These are phyloP conservation scores for Phoeniculus purpureus DNA, from an alignment of 2,797 vertebrate genomes.

Conservation along the genomic window DNA sequence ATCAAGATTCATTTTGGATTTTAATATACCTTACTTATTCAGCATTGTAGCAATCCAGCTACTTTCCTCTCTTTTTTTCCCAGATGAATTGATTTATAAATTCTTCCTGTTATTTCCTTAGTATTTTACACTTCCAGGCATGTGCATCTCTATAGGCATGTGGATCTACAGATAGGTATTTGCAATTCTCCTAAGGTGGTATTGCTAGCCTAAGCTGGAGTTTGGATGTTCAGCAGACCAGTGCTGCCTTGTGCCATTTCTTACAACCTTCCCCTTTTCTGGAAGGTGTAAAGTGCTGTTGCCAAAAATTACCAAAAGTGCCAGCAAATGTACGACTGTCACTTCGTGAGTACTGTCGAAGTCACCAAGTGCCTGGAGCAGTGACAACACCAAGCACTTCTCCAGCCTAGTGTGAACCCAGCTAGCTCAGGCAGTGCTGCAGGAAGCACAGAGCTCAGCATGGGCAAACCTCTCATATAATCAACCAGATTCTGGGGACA, in stretches of 20 bases:
- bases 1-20: conserved; percentile 29
- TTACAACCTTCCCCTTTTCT: background rate
- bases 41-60: background rate
- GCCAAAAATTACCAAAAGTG: background rate
- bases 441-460: background rate
- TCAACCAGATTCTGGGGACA: background rate
- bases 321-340: background rate
- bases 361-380: background rate
- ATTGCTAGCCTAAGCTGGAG: background rate
- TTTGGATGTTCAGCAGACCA: background rate
- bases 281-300: background rate
- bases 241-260: background rate
- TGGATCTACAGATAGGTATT: background rate
- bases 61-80: background rate
- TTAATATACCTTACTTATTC: conserved; percentile 6
- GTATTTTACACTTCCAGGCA: background rate
- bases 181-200: background rate
- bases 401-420: background rate
- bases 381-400: background rate
- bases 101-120: background rate
- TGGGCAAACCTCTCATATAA: background rate
- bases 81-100: background rate
- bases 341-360: background rate
- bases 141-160: background rate
- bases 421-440: rapidly evolving